Evolutionary conservation across 2,888 invertebrate genomes (phyloP).

Genomic region (Eupithecia insigniata): DNA sequence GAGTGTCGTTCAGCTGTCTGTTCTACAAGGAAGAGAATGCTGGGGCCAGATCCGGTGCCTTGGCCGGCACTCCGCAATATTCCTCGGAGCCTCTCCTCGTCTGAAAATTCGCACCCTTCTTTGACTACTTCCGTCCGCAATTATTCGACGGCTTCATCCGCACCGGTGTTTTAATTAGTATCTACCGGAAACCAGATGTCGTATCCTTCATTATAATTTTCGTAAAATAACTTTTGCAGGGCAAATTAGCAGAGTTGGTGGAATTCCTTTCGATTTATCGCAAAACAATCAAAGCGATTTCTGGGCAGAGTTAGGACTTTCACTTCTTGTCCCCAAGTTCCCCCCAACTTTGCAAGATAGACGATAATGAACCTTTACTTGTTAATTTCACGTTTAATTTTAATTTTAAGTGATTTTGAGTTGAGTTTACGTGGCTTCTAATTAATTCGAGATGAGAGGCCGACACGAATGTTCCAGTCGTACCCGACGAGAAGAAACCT

Average conservation of each 20-base stretch:
- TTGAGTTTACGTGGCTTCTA: conserved; percentile 58
- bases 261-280: conserved; percentile 67
- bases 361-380: conserved; percentile 69
- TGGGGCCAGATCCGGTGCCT: conserved; percentile 64
- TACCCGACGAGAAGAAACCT: neutral
- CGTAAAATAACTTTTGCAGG: conserved; percentile 54
- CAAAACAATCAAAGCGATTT: conserved; percentile 62
- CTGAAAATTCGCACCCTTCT: conserved; percentile 25
- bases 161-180: conserved; percentile 45
- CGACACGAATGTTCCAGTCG: conserved; percentile 33
- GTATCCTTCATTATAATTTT: conserved; percentile 59
- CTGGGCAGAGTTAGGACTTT: conserved; percentile 44
- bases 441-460: conserved; percentile 55
- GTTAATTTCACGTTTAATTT: conserved; percentile 67
- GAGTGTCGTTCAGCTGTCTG: conserved; percentile 59
- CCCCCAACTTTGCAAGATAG: conserved; percentile 61
- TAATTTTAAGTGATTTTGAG: too few relatives aligned
- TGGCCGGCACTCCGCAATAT: conserved; percentile 32
- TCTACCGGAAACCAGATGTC: conserved; percentile 49
- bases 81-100: conserved; percentile 1
- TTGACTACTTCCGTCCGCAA: conserved; percentile 34
- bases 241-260: conserved; percentile 54
- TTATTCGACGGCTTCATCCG: conserved; percentile 34
- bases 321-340: conserved; percentile 53
- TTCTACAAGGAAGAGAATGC: conserved; percentile 50